Evolutionary conservation across 2,113 vertebrate species (phyloP).

Genomic region (Naja naja): DNA sequence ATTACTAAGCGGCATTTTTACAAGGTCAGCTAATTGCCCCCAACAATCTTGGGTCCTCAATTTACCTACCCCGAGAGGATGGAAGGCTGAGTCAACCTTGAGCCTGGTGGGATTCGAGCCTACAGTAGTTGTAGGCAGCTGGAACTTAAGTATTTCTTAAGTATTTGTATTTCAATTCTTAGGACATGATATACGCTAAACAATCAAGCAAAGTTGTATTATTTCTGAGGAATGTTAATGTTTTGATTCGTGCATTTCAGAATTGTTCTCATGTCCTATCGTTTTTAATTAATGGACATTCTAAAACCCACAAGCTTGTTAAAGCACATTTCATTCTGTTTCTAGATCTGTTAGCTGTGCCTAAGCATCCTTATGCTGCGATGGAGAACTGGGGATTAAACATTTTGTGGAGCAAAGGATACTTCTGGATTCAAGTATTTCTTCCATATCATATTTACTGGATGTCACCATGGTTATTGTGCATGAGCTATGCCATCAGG

Average conservation of each 20-base stretch:
- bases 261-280: constrained; percentile 35
- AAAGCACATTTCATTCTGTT: constrained; percentile 64
- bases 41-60: too few species aligned
- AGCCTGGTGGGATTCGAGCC: too few species aligned
- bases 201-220: constrained; percentile 9
- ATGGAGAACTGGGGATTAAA: constrained; percentile 93
- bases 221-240: neutral
- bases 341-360: constrained; percentile 89
- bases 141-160: too few species aligned
- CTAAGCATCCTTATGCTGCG: constrained; percentile 87
- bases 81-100: too few species aligned
- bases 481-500: constrained; percentile 88
- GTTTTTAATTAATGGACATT: constrained; percentile 15
- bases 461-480: constrained; percentile 90
- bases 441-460: constrained; percentile 86
- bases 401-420: constrained; percentile 89
- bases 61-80: too few species aligned
- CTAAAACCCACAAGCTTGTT: constrained; percentile 48
- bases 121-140: too few species aligned
- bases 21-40: too few species aligned
- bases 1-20: too few species aligned
- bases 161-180: neutral
- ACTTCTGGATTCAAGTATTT: constrained; percentile 85
- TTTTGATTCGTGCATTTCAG: neutral
- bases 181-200: neutral